phyloP scores from a whole-genome alignment of 2,113 vertebrate genomes.

The Rhinichthys klamathensis region DNA sequence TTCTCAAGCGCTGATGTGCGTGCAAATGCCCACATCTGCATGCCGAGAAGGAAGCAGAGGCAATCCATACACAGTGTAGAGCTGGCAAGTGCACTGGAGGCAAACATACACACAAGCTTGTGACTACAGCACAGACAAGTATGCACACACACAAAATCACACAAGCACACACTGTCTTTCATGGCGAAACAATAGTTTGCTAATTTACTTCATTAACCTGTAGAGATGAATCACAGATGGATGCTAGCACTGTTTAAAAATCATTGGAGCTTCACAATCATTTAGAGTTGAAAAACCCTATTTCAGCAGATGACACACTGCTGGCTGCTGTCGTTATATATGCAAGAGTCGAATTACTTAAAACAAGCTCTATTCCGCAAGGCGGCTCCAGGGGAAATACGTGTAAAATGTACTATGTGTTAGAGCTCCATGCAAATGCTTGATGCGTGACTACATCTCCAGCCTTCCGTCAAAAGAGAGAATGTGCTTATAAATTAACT shows the following conservation, averaged over 20 bases:
- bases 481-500: background rate
- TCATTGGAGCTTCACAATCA: background rate
- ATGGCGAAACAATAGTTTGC: background rate
- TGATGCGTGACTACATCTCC: background rate
- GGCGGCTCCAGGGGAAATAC: slow-evolving; percentile 18
- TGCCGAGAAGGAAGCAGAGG: background rate
- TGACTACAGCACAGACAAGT: background rate
- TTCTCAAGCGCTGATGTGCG: background rate
- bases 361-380: background rate
- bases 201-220: background rate
- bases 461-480: background rate
- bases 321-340: background rate
- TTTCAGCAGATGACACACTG: slow-evolving; percentile 19
- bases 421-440: background rate
- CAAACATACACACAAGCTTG: slow-evolving; percentile 2
- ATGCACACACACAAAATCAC: background rate
- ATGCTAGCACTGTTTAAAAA: background rate
- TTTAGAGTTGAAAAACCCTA: background rate
- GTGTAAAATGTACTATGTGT: slow-evolving; percentile 2
- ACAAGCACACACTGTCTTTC: background rate
- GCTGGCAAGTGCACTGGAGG: background rate
- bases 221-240: background rate
- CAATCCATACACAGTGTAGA: slow-evolving; percentile 27
- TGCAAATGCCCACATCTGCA: slow-evolving; percentile 27
- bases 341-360: slow-evolving; percentile 13